Evolutionary conservation across 2,797 vertebrate species (phyloP).

Genomic region (Hephaestus fuliginosus): DNA sequence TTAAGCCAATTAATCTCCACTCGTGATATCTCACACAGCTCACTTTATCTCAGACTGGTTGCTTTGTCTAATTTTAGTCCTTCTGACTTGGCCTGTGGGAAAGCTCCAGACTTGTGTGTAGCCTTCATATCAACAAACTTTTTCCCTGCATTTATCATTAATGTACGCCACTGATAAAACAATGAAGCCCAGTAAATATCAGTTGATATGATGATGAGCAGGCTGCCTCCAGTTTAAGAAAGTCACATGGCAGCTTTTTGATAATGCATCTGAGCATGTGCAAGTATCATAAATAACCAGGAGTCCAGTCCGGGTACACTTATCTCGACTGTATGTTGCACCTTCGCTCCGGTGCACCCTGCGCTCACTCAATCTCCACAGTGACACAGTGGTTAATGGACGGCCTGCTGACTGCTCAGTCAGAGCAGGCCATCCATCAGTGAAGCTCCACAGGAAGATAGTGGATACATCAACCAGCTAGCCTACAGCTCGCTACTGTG

Average conservation of each 20-base stretch:
- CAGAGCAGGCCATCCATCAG: conserved; percentile 2
- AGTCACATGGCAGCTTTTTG: background rate
- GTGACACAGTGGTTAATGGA: conserved; percentile 16
- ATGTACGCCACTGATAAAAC: background rate
- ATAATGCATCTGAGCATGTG: background rate
- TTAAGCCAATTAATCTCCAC: background rate
- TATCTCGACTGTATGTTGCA: conserved; percentile 8
- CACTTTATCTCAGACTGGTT: background rate
- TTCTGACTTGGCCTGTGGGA: background rate
- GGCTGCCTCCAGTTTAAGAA: background rate
- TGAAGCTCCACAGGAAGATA: background rate
- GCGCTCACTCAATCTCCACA: conserved; percentile 1
- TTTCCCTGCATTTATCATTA: background rate
- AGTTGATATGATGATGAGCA: conserved; percentile 13
- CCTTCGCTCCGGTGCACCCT: conserved; percentile 1
- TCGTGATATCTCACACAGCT: background rate
- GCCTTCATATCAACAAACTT: background rate
- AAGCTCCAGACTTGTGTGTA: background rate
- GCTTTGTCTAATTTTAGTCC: background rate
- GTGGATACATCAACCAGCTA: background rate
- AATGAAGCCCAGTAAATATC: conserved; percentile 5
- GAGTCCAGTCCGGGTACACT: background rate
- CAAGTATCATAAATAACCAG: conserved; percentile 24
- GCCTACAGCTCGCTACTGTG: background rate
- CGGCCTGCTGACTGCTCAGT: conserved; percentile 19